Base-by-base conservation (phyloP, 2,113 vertebrate genomes). In the Promerops cafer region DNA sequence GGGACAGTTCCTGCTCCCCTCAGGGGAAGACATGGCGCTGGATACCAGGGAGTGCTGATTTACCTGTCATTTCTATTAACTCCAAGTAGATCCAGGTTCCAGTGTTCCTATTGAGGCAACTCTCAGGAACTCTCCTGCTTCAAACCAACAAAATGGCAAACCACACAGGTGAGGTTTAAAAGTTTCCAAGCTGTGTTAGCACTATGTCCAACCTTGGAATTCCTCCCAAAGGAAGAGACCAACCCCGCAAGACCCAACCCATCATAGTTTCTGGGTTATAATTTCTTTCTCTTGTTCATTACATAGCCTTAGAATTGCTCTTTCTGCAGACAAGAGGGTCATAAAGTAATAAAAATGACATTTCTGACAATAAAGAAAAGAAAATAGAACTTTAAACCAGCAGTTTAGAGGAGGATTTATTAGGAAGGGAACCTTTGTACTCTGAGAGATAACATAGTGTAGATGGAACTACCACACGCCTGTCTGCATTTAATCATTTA, bases 181-280 rank as follows among this genome's bases (percentile, higher is more conserved):
- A 63, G 19, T 21, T 49, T 26, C 26, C 24, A 44, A 16, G n/a
- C 21, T 54, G 2, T 39, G 7, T 52, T 60, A 87, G 40, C 9
- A 1, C 18, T 7, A 4, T 2, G 2, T 35, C 54, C 39, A 61
- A 31, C 11, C 14, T 17, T 40, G 33, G 35, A 65, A 37, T 76
- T 83, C 39, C 27, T 71, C 7, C 54, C 30, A 47, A 26, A 83
- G 39, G 10, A 60, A 49, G 26, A 59, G 37, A 35, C 7, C 10
- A 30, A 13, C 3, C 1, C 2, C 3, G 0, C 16, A 26, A 42
- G 45, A 20, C 4, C 2, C 10, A 70, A 7, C 11, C 5, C 23
- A 12, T 15, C 3, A 17, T 17, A 20, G 31, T 26, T 80, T 35
- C 33, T 49, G 60, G 13, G 11, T 75, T 65, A 8, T 54, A 20